phyloP scores from a whole-genome alignment of 2,113 vertebrate genomes.

The Cettia cetti region DNA sequence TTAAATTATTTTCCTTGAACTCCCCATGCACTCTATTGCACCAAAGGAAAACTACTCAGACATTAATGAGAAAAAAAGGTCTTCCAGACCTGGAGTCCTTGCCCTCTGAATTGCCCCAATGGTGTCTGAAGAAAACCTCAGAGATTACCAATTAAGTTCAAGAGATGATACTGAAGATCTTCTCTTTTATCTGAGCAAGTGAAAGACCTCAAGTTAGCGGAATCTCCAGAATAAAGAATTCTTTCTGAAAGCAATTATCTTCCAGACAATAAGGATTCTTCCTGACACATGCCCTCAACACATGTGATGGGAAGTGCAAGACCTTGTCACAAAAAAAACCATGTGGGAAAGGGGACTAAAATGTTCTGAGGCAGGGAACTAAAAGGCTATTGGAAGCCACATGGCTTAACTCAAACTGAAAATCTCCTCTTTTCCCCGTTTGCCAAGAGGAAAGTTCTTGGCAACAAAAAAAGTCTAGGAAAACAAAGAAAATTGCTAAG shows the following conservation, averaged over 20 bases:
- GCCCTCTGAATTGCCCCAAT: background rate
- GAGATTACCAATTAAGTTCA: background rate
- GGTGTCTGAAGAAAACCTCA: background rate
- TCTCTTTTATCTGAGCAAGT: background rate
- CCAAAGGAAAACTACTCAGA: background rate
- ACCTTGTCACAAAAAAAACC: background rate
- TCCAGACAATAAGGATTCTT: background rate
- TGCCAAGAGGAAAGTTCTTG: conserved; percentile 57
- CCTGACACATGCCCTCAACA: background rate
- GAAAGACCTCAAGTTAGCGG: background rate
- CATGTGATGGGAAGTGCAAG: background rate
- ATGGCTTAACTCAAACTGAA: conserved; percentile 53
- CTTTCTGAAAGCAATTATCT: background rate
- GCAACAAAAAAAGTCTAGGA: conserved; percentile 40
- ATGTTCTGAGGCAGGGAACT: background rate
- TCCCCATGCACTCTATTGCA: background rate
- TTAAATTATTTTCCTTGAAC: background rate
- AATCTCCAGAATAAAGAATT: background rate
- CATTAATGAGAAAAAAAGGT: background rate
- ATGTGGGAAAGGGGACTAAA: background rate
- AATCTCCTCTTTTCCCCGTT: conserved; percentile 5
- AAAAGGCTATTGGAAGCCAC: conserved; percentile 27
- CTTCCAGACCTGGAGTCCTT: background rate
- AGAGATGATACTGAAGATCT: background rate
- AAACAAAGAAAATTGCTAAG: conserved; percentile 68